These are phyloP conservation scores for Thalpophila matura DNA, from an alignment of 2,888 invertebrate species.

Conservation along the genomic window DNA sequence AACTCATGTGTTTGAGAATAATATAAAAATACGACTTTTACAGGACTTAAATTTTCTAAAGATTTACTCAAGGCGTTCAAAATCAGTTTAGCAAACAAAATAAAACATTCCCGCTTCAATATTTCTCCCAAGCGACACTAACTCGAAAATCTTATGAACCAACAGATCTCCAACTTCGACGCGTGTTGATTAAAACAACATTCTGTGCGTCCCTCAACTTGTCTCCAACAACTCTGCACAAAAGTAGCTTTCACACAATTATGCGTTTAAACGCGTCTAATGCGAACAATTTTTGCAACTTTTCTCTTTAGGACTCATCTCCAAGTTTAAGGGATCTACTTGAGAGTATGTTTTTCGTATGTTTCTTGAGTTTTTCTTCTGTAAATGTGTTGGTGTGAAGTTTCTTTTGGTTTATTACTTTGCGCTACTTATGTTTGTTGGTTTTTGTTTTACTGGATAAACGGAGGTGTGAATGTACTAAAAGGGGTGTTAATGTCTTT, in stretches of 20 bases:
- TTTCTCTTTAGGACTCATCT: constrained; percentile 52
- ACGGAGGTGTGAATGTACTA: not conserved
- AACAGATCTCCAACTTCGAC: constrained; percentile 58
- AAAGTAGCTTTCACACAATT: constrained; percentile 66
- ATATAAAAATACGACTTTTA: no score
- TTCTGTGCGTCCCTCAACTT: constrained; percentile 62
- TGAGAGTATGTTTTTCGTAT: constrained; percentile 47
- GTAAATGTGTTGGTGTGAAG: constrained; percentile 42
- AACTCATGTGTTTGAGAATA: no score
- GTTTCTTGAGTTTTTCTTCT: constrained; percentile 52
- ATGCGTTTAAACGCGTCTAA: constrained; percentile 71
- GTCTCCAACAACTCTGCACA: constrained; percentile 57
- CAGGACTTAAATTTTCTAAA: constrained; percentile 1
- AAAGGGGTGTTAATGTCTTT: not conserved
- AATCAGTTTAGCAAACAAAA: constrained; percentile 17
- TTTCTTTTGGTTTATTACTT: constrained; percentile 59
- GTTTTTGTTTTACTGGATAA: constrained; percentile 30
- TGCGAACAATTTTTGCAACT: constrained; percentile 63
- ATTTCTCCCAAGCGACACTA: constrained; percentile 31
- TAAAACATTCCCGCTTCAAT: constrained; percentile 7
- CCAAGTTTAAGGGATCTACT: constrained; percentile 55
- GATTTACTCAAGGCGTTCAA: not conserved
- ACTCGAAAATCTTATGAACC: constrained; percentile 36
- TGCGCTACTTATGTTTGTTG: constrained; percentile 26
- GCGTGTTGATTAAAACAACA: constrained; percentile 81